Evolutionary conservation across 2,888 invertebrate species (phyloP).

Genomic region (Aspidiotus rigidus): DNA sequence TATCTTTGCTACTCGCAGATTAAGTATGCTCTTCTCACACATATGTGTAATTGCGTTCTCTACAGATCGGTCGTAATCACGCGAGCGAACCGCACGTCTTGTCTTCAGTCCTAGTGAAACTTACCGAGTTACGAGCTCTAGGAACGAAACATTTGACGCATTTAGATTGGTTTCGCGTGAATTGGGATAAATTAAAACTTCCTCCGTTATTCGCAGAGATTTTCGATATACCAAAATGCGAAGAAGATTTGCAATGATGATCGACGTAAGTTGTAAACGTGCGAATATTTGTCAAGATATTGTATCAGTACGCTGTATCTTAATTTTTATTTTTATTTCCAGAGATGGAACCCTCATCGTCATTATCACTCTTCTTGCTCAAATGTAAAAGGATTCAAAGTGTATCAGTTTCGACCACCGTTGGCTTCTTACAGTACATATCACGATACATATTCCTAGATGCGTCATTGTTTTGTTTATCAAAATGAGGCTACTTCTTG

Average conservation of each 20-base stretch:
- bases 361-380: too few relatives aligned
- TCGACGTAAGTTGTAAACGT: slow-evolving; percentile 2
- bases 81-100: slow-evolving; percentile 52
- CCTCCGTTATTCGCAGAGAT: slow-evolving; percentile 94
- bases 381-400: too few relatives aligned
- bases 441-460: too few relatives aligned
- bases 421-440: too few relatives aligned
- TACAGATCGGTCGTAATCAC: slow-evolving; percentile 52
- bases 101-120: slow-evolving; percentile 49
- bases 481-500: too few relatives aligned
- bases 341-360: neutral
- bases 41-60: slow-evolving; percentile 22
- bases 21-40: too few relatives aligned
- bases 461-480: too few relatives aligned
- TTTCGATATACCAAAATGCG: slow-evolving; percentile 86
- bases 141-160: slow-evolving; percentile 74
- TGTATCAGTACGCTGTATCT: neutral
- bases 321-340: slow-evolving; percentile 4
- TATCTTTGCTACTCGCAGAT: too few relatives aligned
- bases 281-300: too few relatives aligned
- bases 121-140: slow-evolving; percentile 69
- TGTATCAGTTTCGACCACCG: too few relatives aligned
- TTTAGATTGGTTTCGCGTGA: slow-evolving; percentile 80
- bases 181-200: slow-evolving; percentile 74
- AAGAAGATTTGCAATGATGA: slow-evolving; percentile 50